Evolutionary conservation across 2,797 vertebrate genomes (phyloP).

Genomic region (Galaxias olidus): DNA sequence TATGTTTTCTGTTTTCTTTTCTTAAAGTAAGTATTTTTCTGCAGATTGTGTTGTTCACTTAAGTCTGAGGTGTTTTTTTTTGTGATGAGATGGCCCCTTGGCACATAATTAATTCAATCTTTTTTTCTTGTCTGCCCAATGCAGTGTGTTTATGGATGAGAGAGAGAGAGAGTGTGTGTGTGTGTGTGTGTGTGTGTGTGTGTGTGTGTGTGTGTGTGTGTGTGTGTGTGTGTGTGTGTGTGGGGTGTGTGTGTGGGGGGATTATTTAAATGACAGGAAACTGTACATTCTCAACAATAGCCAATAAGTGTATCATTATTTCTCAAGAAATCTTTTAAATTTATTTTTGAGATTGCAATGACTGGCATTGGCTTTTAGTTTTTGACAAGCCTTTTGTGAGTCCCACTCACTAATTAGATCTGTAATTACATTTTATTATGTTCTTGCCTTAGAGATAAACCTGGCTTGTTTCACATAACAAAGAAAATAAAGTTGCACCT

Average conservation of each 20-base stretch:
- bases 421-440: neutral
- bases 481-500: constrained; percentile 8
- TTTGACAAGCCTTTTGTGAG: neutral
- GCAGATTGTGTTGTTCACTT: neutral
- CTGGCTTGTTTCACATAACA: neutral
- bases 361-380: constrained; percentile 14
- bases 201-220: neutral
- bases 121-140: neutral
- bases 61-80: neutral
- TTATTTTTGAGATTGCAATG: neutral
- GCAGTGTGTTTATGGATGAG: neutral
- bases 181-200: neutral
- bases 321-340: too few relatives aligned
- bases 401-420: neutral
- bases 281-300: too few relatives aligned
- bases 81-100: neutral
- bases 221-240: neutral
- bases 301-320: too few relatives aligned
- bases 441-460: neutral
- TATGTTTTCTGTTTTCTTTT: constrained; percentile 9
- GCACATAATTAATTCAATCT: neutral
- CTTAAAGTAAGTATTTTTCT: neutral
- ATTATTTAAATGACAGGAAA: too few relatives aligned
- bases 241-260: neutral
- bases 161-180: neutral